Conservation (phyloP, 2,888 invertebrate species). For the Rhingia campestris region DNA sequence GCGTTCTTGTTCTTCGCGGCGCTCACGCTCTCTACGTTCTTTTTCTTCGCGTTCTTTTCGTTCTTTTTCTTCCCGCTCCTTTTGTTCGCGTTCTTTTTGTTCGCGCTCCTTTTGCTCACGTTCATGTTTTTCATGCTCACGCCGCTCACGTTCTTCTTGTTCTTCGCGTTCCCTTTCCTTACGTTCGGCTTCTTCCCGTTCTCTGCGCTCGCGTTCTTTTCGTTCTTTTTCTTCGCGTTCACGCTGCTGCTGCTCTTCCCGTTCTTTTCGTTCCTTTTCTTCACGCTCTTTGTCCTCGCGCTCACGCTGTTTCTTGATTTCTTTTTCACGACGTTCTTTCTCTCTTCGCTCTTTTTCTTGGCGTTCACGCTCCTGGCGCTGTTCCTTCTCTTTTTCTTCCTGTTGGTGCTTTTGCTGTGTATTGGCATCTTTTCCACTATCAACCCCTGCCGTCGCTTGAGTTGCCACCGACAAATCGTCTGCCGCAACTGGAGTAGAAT, state of each 20-base stretch:
- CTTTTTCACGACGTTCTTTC: constrained; percentile 78
- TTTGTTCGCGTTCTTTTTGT: constrained; percentile 77
- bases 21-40: constrained; percentile 76
- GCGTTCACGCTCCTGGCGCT: constrained; percentile 77
- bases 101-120: constrained; percentile 78
- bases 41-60: constrained; percentile 78
- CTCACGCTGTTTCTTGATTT: constrained; percentile 76
- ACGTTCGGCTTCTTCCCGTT: constrained; percentile 74
- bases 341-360: constrained; percentile 77
- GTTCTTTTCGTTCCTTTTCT: constrained; percentile 75
- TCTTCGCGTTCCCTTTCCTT: constrained; percentile 76
- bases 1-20: constrained; percentile 78
- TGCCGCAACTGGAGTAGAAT: constrained; percentile 71
- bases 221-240: constrained; percentile 75
- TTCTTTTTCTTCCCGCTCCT: constrained; percentile 77
- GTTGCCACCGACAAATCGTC: constrained; percentile 75
- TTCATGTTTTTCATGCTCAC: constrained; percentile 78
- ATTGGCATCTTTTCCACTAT: constrained; percentile 73
- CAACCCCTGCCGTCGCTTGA: constrained; percentile 73
- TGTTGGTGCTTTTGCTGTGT: constrained; percentile 72
- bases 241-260: constrained; percentile 78
- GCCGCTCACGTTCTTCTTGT: constrained; percentile 77
- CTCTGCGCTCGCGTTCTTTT: constrained; percentile 61
- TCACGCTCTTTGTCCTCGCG: constrained; percentile 73
- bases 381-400: constrained; percentile 74